A percentile compares a stretch with the other conserved stretches of the same genome.
phyloP scores from a whole-genome alignment of 2,113 vertebrate species.

The Ascaphus truei region DNA sequence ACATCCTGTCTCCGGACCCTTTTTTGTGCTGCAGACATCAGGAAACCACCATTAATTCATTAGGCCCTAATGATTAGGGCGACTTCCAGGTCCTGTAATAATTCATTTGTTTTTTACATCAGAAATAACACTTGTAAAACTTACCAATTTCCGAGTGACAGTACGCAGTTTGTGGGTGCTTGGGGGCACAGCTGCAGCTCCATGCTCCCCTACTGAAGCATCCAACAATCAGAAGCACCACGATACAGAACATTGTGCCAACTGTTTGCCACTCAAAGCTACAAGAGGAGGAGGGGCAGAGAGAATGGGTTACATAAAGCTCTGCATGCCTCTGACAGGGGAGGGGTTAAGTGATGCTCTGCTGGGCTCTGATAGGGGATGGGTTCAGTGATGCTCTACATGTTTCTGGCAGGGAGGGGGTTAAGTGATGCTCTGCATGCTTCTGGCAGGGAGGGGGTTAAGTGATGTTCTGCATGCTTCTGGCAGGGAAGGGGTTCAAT shows the following conservation, averaged over 20 bases:
- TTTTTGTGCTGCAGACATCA: too few species aligned
- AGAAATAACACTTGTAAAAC: slow-evolving; percentile 28
- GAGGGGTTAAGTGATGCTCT: background rate
- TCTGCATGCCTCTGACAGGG: background rate
- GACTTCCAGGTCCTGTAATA: too few species aligned
- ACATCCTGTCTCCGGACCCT: too few species aligned
- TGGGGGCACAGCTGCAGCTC: slow-evolving; percentile 49
- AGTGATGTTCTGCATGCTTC: background rate
- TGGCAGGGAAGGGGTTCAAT: background rate
- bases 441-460: background rate
- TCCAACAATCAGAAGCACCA: background rate
- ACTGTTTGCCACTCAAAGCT: background rate
- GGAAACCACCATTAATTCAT: too few species aligned
- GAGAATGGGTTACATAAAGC: background rate
- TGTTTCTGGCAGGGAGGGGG: background rate
- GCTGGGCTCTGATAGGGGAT: background rate
- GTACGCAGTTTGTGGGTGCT: slow-evolving; percentile 53
- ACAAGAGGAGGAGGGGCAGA: background rate
- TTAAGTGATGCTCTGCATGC: too few species aligned
- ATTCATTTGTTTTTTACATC: too few species aligned
- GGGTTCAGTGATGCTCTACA: background rate
- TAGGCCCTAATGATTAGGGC: too few species aligned
- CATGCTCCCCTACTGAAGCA: background rate
- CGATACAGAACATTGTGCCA: background rate
- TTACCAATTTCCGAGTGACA: slow-evolving; percentile 53